Base-by-base conservation (phyloP, 2,797 vertebrate genomes). In the Periophthalmus magnuspinnatus region DNA sequence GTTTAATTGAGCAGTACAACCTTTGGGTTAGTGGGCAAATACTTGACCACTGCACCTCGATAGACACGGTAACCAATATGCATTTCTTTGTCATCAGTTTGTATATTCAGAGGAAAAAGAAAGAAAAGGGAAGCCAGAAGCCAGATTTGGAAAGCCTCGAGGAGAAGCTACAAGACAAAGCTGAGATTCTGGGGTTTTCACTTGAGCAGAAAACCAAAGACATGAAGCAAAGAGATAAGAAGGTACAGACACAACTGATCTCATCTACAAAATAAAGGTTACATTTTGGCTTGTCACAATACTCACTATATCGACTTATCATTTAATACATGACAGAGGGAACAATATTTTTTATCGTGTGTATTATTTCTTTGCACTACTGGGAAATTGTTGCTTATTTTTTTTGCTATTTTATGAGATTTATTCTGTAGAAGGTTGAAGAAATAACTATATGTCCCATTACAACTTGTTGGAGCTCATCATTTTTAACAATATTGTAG, bases 181-280 rank as follows among this genome's bases (percentile, higher is more conserved):
- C 95, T 32, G 93, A 94, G 84, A 88, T 86, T 60, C 84, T 97
- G 78, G 94, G 94, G 34, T 95, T 94, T 74, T 94, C 94, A 0
- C 81, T 98, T 71, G 97, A 98, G 67, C 95, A 95, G 84, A 98
- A 94, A 92, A 96, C 94, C 33, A 65, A 86, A 91, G 92, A 83
- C 82, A 97, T 99, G 95, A 98, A 96, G 84, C 93, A 93, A 86
- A 95, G 98, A 84, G 95, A 97, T 80, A 96, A 94, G 85, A 96
- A 96, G 94, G 98, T 98, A 80, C 32, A 64, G 10, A 52, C 0
- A 57, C 55, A 32, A 32, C 14, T 16, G 41, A 14, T 41, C 11
- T 13, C 11, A 41, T 41, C n/a, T n/a, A n/a, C 3, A 3, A 3
- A 28, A 28, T 28, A 28, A 28, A 28, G 28, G 28, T 28, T 28